These are phyloP conservation scores for Trichacis sp. DNA, from an alignment of 2,888 invertebrate genomes.

Conservation along the genomic window DNA sequence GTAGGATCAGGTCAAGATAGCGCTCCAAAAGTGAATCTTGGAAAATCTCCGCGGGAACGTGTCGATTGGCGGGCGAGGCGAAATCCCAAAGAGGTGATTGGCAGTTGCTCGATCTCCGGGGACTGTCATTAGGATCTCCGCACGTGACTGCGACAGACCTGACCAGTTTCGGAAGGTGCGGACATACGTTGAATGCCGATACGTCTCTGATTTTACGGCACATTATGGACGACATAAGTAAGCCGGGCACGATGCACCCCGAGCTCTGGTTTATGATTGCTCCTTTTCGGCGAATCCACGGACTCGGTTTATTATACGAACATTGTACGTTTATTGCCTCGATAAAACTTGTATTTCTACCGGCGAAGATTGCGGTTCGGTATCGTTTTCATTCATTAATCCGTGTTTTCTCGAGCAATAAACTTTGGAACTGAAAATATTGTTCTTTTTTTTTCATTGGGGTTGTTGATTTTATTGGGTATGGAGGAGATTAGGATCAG, in stretches of 20 bases:
- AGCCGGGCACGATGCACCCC: constrained; percentile 18
- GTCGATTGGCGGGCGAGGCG: constrained; percentile 24
- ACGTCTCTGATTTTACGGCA: constrained; percentile 19
- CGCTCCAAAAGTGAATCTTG: constrained; percentile 23
- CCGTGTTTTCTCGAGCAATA: not conserved
- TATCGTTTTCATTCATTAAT: not conserved
- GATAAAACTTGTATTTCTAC: not conserved
- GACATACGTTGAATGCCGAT: constrained; percentile 51
- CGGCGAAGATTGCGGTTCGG: too few relatives aligned
- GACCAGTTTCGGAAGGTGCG: constrained; percentile 34
- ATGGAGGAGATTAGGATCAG: too few relatives aligned
- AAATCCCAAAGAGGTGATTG: constrained; percentile 56
- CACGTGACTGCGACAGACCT: constrained; percentile 56
- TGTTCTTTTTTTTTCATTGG: too few relatives aligned
- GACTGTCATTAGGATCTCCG: constrained; percentile 55
- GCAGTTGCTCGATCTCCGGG: constrained; percentile 52
- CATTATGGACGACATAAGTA: constrained; percentile 35
- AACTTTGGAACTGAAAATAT: not conserved
- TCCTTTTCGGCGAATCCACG: not conserved
- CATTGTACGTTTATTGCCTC: not conserved
- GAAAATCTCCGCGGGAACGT: constrained; percentile 27
- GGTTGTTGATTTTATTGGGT: too few relatives aligned
- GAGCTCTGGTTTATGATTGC: constrained; percentile 28
- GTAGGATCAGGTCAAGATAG: constrained; percentile 14
- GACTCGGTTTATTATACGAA: not conserved